Evolutionary conservation across 1,140 invertebrate species (phyloP).

Genomic region (Hylaeus anthracinus): DNA sequence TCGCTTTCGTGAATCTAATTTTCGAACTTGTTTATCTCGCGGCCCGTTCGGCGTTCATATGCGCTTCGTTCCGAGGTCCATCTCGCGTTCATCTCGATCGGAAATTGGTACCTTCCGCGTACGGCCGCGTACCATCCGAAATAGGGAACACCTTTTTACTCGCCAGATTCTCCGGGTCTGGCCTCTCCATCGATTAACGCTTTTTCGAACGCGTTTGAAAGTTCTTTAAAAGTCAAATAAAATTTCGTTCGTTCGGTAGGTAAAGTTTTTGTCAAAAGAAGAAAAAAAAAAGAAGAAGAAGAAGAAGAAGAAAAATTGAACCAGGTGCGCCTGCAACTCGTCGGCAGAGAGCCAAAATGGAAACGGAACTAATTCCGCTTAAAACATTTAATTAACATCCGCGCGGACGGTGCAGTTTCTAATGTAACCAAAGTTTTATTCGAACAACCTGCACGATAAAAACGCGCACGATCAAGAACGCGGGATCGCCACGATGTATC

Average conservation of each 20-base stretch:
- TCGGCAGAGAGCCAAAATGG: neutral
- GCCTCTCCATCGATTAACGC: conserved; percentile 1
- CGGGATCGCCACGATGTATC: neutral
- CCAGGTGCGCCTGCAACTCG: neutral
- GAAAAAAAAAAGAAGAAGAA: no score
- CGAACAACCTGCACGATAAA: neutral
- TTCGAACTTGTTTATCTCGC: neutral
- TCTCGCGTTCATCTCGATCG: neutral
- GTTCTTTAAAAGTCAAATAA: conserved; percentile 6
- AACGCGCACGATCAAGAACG: neutral
- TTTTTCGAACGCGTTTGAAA: neutral
- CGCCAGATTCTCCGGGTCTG: neutral
- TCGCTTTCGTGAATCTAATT: neutral
- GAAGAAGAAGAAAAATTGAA: neutral
- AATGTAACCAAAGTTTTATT: neutral
- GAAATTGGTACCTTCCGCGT: no score
- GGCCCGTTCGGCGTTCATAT: no score
- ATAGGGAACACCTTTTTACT: neutral
- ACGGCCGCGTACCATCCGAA: neutral
- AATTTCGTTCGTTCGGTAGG: neutral
- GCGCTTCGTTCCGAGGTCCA: neutral
- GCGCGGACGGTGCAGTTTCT: no score
- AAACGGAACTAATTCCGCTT: neutral
- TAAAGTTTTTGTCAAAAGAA: neutral
- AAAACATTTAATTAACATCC: no score